Base-by-base conservation (phyloP, 2,113 vertebrate genomes). In the Anoura caudifer region DNA sequence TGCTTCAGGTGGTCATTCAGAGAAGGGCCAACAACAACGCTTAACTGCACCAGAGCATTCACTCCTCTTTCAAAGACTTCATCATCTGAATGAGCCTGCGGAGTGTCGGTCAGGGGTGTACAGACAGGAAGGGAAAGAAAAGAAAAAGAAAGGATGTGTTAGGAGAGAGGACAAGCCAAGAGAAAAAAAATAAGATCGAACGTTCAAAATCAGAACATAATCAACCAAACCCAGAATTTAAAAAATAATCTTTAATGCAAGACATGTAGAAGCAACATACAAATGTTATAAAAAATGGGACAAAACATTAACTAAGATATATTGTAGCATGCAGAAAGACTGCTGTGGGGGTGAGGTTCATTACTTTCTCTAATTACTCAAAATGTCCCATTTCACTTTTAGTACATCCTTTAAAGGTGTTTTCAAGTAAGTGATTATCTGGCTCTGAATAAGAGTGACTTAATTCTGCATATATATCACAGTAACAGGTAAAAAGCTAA, bases 1-100 rank as follows among this genome's bases (percentile, higher is more conserved):
- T 98, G 98, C 45, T 99, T 99, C 88, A 99, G 98, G 63, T 99
- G 98, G 88, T 95, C 98, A 19, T 99, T 99, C 33, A 99, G 98
- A 33, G 98, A 97, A 36, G 98, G 97, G 10, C 98, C 99, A 95
- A 98, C 98, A 7, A 97, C 86, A 16, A 96, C 96, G 96, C 99
- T 99, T 65, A 99, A 38, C 56, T 99, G 99, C 16, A 98, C 96
- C 93, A 99, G 95, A 59, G 98, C 99, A 63, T 97, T 97, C 95
- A 99, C 52, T 41, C 98, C 99, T 79, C 99, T 98, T 92, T 95
- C 97, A 72, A 99, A 99, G 13, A 99, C 99, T 38, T 98, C 98
- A 15, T 98, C 97, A 92, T 99, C 98, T 0, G 90, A 85, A 85
- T 99, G 99, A 4, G 97, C 98, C 99, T 99, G 94, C 26, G 12